Base-by-base conservation (phyloP, 1,140 invertebrate species). In the Drosophila bifasciata region DNA sequence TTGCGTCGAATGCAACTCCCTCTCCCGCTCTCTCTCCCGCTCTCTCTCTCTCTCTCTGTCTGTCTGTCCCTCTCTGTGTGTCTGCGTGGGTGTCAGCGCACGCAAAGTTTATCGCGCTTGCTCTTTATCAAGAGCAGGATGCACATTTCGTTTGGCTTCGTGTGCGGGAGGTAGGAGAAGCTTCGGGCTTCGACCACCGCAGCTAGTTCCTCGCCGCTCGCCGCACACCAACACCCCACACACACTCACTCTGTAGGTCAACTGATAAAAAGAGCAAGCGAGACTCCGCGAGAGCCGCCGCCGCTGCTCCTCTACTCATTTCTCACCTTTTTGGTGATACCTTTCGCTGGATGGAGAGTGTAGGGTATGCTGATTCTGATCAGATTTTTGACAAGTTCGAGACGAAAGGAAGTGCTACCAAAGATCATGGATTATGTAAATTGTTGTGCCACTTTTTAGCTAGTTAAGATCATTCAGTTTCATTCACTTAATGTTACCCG, bases 211-310 rank as follows among this genome's bases (percentile, higher is more conserved):
- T 23, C 25, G 4, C 28, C 19, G 3, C 17, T 16, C 8, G n/a
- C n/a, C n/a, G n/a, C n/a, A n/a, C n/a, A n/a, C n/a, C n/a, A n/a
- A n/a, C n/a, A 3, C 5, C 5, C 28, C 8, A 41, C 41, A 17
- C 41, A 17, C 16, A 23, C 15, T 25, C 44, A 45, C 61, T 79
- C 76, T 84, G 66, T 84, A 85, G 80, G 80, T 85, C 80, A 84
- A 85, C 76, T 79, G 80, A 84, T 84, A 84, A 85, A 76, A 64
- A 64, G 62, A 36, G 32, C 32, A 69, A 70, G 19, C 46, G 36
- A 5, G 32, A 13, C 28, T 32, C 28, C 28, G 28, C 50, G 63
- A 23, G 63, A 67, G 40, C 17, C 61, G 25, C 13, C 61, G 17
- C 15, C 62, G 57, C 43, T 64, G n/a, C n/a, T n/a, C n/a, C 32